Percentiles rank a stretch among this genome's conserved stretches.
phyloP scores from a whole-genome alignment of 1,140 invertebrate species.

The Anastrepha obliqua region DNA sequence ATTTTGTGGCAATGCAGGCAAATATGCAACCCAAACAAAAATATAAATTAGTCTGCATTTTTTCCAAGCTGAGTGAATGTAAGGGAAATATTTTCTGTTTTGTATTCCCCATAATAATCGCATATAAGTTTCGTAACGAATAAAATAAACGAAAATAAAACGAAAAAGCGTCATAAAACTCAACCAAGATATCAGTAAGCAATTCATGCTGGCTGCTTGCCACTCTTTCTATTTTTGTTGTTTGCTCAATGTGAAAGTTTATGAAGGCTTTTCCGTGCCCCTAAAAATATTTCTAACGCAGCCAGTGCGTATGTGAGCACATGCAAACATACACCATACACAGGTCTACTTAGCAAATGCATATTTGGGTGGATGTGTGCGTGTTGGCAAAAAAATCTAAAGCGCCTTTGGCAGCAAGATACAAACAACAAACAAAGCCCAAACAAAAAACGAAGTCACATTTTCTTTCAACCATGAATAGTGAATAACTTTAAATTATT shows the following conservation, averaged over 20 bases:
- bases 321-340: background rate
- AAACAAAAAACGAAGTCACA: background rate
- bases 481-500: constrained; percentile 50
- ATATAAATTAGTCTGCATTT: too few relatives aligned
- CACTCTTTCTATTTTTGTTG: background rate
- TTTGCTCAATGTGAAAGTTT: background rate
- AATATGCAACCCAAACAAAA: too few relatives aligned
- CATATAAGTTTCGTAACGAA: background rate
- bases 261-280: background rate
- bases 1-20: too few relatives aligned
- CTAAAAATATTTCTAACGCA: background rate
- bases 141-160: background rate
- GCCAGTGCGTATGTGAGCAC: background rate
- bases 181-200: background rate
- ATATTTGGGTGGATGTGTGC: background rate
- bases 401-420: background rate
- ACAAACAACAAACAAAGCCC: background rate
- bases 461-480: constrained; percentile 31
- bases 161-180: background rate
- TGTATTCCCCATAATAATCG: too few relatives aligned
- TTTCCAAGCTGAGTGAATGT: too few relatives aligned
- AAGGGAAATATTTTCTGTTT: too few relatives aligned
- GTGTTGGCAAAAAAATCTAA: constrained; percentile 5
- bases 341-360: background rate
- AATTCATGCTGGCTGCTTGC: background rate